Evolutionary conservation across 2,797 vertebrate genomes (phyloP), one percentile per base, ranked within the genome.

Genomic region (Synaphobranchus kaupii): DNA sequence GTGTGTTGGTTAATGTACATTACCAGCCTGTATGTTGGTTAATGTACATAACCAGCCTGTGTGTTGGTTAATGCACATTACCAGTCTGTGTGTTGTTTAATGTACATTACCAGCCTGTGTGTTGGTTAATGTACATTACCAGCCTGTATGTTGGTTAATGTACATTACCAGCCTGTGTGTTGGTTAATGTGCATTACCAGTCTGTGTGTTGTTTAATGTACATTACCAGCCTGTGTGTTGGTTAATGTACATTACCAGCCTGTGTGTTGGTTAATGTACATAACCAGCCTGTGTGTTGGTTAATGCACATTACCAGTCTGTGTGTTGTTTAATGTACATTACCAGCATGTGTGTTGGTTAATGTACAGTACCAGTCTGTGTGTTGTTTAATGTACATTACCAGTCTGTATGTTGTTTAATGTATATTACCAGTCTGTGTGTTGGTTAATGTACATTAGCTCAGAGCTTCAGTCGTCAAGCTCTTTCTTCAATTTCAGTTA

Each of bases 391-490:
- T 22, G 20, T 60, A 60, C 17, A 60, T 60, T 60, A 60, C 58
- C 20, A 60, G 0, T 17, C 58, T 60, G 58, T 60, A 17, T 60
- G 56, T 58, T 60, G 58, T 0, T 60, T 17, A 60, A 22, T 60
- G 17, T 52, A 52, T 17, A 60, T 60, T 60, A 60, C 58, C 58
- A 60, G 15, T 20, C 58, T 22, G 47, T 22, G 25, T 60, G 22
- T 47, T 63, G 22, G 12, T 73, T 52, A 34, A 76, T 31, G 63
- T 8, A 6, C 28, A 78, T 81, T 3, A 60, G n/a, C 2, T 22
- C 39, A 58, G 54, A 34, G 13, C 68, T 78, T 44, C 90, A 97
- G 98, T 90, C 98, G 98, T 28, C 94, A 99, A 98, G 0, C 1
- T 66, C 66, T 63, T 60, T 89, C 58, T 44, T 20, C 56, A 60